A percentile compares a stretch with the other conserved stretches of the same genome.
phyloP scores from a whole-genome alignment of 2,797 vertebrate species.

The Arremon aurantiirostris region DNA sequence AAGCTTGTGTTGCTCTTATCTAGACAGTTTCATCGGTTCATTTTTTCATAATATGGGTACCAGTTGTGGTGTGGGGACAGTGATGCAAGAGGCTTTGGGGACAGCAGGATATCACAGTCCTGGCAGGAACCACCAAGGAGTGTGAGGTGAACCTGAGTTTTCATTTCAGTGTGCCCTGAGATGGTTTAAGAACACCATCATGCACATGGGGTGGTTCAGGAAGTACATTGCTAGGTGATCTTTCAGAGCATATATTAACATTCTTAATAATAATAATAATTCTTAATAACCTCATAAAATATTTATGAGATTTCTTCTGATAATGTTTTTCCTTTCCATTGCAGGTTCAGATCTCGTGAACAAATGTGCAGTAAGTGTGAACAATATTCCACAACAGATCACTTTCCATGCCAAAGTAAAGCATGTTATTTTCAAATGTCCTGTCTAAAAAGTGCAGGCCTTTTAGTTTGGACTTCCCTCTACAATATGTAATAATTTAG shows the following conservation, averaged over 20 bases:
- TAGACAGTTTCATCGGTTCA: background rate
- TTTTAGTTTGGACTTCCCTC: background rate
- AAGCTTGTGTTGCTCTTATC: background rate
- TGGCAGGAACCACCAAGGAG: background rate
- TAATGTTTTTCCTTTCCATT: background rate
- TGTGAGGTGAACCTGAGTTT: no score
- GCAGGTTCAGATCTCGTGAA: slow-evolving; percentile 45
- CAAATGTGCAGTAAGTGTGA: slow-evolving; percentile 59
- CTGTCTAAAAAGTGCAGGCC: background rate
- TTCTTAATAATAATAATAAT: background rate
- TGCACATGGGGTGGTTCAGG: background rate
- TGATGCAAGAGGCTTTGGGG: background rate
- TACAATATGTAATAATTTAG: fast-evolving
- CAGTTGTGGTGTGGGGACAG: background rate
- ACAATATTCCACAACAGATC: background rate
- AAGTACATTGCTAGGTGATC: background rate
- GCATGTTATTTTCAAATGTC: background rate
- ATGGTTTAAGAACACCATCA: background rate
- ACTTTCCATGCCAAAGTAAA: background rate
- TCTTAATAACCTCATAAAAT: no score
- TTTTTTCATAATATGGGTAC: background rate
- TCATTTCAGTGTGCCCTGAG: background rate
- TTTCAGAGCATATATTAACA: background rate
- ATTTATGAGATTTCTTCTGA: background rate
- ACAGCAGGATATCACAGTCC: background rate